Evolutionary conservation across 2,888 invertebrate species (phyloP), one percentile per base, ranked within the genome.

Genomic region (Apomyelois bistriatella): DNA sequence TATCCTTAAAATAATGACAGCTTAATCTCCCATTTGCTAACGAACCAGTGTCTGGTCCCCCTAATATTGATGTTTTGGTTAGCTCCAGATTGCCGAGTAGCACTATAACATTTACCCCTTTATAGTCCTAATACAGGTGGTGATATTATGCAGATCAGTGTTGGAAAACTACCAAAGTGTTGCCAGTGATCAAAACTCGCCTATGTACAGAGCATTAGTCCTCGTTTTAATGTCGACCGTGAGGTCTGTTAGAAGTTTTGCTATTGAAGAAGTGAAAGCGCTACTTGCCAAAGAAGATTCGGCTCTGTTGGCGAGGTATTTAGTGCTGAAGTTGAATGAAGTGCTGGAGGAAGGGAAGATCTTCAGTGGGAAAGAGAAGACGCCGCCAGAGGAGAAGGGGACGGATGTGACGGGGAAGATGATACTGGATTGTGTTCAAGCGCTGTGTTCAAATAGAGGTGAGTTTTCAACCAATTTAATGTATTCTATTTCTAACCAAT

Each of bases 71-170:
- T 42, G 13, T 32, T 38, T 53, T 53, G 35, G 30, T 57, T 57
- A 37, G 46, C 53, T 55, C 30, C 37, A 54, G 38, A 54, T 49
- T 59, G 62, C 61, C 63, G 52, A 66, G 63, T 72, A 63, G 69
- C 75, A 65, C 81, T 85, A 79, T 79, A 79, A 68, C 76, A 77
- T 75, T 80, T 81, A 85, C 85, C 79, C 82, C 82, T 84, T 85
- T 87, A 83, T 82, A 91, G 90, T 92, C 85, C 81, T 83, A 74
- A 78, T 91, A 84, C 93, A 94, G 81, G 92, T 97, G 61, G 94
- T 95, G 84, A 88, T 94, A 66, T 90, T 97, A 65, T 94, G 95
- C 72, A 94, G 95, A 77, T 91, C 92, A 58, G 87, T 97, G 38
- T 83, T 97, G 47, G 90, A 93, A 56, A 93, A 94, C 62, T 95